Evolutionary conservation across 2,888 invertebrate genomes (phyloP).

Genomic region (Drosophila histrio): DNA sequence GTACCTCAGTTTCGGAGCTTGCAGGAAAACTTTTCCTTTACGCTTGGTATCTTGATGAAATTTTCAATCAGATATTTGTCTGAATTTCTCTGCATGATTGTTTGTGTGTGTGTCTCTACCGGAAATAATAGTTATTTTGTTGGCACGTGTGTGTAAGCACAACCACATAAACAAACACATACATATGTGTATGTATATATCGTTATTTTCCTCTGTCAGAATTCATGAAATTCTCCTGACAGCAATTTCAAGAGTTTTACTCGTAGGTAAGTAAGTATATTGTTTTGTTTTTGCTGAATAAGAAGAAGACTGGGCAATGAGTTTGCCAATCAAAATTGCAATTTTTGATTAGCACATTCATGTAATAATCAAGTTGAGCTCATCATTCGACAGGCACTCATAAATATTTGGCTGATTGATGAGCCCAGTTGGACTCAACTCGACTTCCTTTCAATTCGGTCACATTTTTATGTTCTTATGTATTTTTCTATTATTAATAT

Average conservation of each 20-base stretch:
- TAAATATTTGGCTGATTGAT: slow-evolving; percentile 66
- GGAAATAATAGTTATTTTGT: slow-evolving; percentile 68
- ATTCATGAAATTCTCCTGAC: slow-evolving; percentile 56
- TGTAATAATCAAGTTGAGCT: slow-evolving; percentile 60
- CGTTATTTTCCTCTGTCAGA: slow-evolving; percentile 17
- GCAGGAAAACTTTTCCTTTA: slow-evolving; percentile 6
- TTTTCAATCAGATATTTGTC: slow-evolving; percentile 64
- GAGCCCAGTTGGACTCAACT: slow-evolving; percentile 11
- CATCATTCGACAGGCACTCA: slow-evolving; percentile 27
- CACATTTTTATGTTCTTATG: slow-evolving; percentile 26
- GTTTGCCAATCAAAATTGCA: slow-evolving; percentile 50
- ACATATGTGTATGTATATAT: neutral
- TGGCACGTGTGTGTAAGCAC: slow-evolving; percentile 53
- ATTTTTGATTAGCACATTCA: slow-evolving; percentile 71
- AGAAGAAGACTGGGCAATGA: slow-evolving; percentile 21
- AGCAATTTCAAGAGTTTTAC: slow-evolving; percentile 30
- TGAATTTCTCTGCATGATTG: slow-evolving; percentile 14
- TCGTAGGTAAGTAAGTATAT: slow-evolving; percentile 4
- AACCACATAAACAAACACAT: neutral
- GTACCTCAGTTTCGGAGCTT: slow-evolving; percentile 30
- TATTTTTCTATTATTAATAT: slow-evolving; percentile 34
- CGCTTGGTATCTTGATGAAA: slow-evolving; percentile 14
- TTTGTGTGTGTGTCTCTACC: slow-evolving; percentile 20
- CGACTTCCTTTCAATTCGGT: neutral
- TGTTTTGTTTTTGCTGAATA: neutral